phyloP scores from a whole-genome alignment of 2,797 vertebrate genomes.

The Schizothorax lantsangensis region DNA sequence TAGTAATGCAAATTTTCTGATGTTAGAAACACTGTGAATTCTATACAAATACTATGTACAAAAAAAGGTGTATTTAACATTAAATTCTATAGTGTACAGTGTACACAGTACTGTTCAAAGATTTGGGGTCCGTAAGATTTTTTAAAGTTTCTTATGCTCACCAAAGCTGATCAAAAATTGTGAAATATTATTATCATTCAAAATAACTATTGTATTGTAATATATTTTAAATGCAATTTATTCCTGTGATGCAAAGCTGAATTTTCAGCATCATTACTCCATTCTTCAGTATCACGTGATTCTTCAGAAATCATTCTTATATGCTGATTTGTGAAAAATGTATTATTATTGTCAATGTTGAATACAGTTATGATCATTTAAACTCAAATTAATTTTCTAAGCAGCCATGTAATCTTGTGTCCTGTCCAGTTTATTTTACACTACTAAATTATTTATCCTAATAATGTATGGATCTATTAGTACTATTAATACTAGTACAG shows the following conservation, averaged over 20 bases:
- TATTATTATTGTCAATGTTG: neutral
- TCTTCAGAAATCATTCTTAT: neutral
- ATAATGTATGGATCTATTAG: neutral
- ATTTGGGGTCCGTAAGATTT: neutral
- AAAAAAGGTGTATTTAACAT: neutral
- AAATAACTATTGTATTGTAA: neutral
- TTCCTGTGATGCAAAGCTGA: neutral
- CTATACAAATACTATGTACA: neutral
- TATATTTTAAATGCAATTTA: neutral
- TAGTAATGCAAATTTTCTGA: neutral
- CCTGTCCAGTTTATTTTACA: neutral
- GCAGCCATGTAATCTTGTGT: neutral
- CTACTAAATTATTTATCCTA: neutral
- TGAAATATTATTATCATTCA: neutral
- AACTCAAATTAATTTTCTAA: neutral
- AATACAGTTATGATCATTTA: neutral
- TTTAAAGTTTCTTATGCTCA: neutral
- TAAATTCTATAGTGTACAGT: neutral
- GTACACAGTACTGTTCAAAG: neutral
- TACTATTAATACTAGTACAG: neutral
- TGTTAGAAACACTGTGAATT: neutral
- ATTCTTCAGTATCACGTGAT: neutral
- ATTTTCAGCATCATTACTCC: neutral
- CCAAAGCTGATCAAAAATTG: neutral
- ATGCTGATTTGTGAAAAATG: neutral